These are phyloP conservation scores for Papio anubis DNA, from an alignment of 2,113 vertebrate species.

Conservation along the genomic window DNA sequence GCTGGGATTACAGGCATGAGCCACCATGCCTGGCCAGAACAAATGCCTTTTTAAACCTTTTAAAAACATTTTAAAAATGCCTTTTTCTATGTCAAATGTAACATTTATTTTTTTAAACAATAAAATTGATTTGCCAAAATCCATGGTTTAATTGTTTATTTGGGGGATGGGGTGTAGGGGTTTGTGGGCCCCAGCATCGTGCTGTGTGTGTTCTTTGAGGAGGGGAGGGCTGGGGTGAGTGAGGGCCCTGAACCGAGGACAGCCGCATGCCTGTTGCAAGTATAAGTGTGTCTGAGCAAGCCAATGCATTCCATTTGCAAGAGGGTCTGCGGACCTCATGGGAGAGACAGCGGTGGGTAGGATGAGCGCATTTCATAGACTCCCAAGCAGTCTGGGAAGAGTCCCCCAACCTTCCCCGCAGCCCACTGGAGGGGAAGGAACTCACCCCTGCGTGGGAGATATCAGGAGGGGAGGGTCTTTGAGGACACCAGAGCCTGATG, in stretches of 20 bases:
- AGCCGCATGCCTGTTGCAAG: rapidly evolving
- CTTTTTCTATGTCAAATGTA: constrained; percentile 57
- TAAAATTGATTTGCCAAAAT: constrained; percentile 55
- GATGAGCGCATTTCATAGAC: rapidly evolving
- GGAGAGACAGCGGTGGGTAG: neutral
- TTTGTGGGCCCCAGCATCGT: rapidly evolving
- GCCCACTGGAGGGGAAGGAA: rapidly evolving
- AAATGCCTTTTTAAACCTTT: neutral
- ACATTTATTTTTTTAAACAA: constrained; percentile 63
- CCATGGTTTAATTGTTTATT: neutral
- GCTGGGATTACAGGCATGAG: too few species aligned
- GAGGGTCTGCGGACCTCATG: neutral
- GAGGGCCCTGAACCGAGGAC: rapidly evolving
- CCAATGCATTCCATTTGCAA: rapidly evolving
- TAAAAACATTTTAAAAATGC: neutral
- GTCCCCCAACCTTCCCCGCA: neutral
- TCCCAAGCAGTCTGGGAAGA: neutral
- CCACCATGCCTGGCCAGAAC: neutral
- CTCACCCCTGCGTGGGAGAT: neutral
- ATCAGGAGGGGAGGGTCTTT: neutral
- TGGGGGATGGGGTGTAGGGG: neutral
- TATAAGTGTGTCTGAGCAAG: neutral
- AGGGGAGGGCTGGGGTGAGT: too few species aligned
- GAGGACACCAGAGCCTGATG: too few species aligned
- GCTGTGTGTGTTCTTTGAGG: neutral